These are phyloP conservation scores for Zosterops japonicus DNA, from an alignment of 2,113 vertebrate species.

Conservation along the genomic window DNA sequence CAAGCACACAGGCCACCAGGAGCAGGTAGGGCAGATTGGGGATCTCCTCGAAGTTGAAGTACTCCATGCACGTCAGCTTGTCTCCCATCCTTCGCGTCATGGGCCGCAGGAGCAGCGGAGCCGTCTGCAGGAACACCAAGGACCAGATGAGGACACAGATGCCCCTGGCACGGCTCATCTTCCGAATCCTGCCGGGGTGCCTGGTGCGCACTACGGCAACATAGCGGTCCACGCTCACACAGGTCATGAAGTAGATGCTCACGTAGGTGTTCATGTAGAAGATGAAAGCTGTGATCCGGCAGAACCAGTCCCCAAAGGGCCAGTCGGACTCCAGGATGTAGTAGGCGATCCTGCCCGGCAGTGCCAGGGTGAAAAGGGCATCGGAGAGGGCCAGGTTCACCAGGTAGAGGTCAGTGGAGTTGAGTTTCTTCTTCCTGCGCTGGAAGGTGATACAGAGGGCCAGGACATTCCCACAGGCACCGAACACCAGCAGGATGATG, in stretches of 20 bases:
- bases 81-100: slow-evolving; percentile 57
- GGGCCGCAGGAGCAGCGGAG: slow-evolving; percentile 73
- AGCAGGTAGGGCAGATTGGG: slow-evolving; percentile 72
- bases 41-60: slow-evolving; percentile 73
- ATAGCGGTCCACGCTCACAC: slow-evolving; percentile 83
- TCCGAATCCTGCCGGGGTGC: slow-evolving; percentile 64
- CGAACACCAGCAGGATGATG: slow-evolving; percentile 73
- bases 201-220: slow-evolving; percentile 81
- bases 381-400: slow-evolving; percentile 83
- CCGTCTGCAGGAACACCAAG: slow-evolving; percentile 73
- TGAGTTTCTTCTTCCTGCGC: slow-evolving; percentile 80
- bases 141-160: slow-evolving; percentile 79
- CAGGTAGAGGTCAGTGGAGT: slow-evolving; percentile 82
- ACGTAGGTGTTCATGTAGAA: slow-evolving; percentile 85
- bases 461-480: slow-evolving; percentile 78
- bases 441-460: slow-evolving; percentile 80
- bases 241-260: slow-evolving; percentile 86
- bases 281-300: slow-evolving; percentile 76
- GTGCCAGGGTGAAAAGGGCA: slow-evolving; percentile 79
- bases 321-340: slow-evolving; percentile 80
- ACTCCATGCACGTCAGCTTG: slow-evolving; percentile 84
- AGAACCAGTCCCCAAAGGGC: slow-evolving; percentile 83
- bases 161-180: slow-evolving; percentile 57
- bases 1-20: slow-evolving; percentile 72
- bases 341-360: slow-evolving; percentile 81